Percentiles rank a stretch among this genome's conserved stretches.
Conservation (phyloP, 2,888 invertebrate species). For the Scelioninae gen. 1 region DNA sequence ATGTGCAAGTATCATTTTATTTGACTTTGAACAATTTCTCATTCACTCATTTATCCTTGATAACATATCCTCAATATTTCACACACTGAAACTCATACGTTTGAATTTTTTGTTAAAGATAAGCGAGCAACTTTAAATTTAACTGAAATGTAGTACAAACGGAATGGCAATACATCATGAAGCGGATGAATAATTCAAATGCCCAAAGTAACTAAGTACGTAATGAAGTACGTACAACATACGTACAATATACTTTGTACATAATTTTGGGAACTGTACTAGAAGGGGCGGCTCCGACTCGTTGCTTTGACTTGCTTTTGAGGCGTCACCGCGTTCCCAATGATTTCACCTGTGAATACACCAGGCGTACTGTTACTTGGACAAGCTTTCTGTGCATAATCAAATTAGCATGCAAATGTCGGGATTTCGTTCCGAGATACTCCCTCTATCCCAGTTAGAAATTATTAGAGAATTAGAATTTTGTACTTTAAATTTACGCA, state of each 20-base stretch:
- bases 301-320: conserved; percentile 30
- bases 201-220: conserved; percentile 26
- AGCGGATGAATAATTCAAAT: conserved; percentile 46
- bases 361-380: conserved; percentile 11
- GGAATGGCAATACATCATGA: conserved; percentile 39
- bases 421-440: conserved; percentile 9
- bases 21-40: neutral
- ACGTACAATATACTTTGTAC: conserved; percentile 35
- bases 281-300: too few relatives aligned
- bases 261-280: conserved; percentile 41
- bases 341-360: conserved; percentile 16
- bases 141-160: conserved; percentile 12
- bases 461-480: conserved; percentile 23
- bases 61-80: too few relatives aligned
- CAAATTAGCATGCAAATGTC: conserved; percentile 37
- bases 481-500: too few relatives aligned
- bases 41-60: neutral
- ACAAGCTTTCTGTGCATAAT: conserved; percentile 29
- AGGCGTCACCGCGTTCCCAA: conserved; percentile 23
- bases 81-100: neutral
- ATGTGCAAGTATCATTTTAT: too few relatives aligned
- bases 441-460: conserved; percentile 1
- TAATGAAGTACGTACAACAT: conserved; percentile 29
- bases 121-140: conserved; percentile 4
- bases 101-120: neutral